These are phyloP conservation scores for Conus ventricosus DNA, from an alignment of 1,140 invertebrate species.

Conservation along the genomic window DNA sequence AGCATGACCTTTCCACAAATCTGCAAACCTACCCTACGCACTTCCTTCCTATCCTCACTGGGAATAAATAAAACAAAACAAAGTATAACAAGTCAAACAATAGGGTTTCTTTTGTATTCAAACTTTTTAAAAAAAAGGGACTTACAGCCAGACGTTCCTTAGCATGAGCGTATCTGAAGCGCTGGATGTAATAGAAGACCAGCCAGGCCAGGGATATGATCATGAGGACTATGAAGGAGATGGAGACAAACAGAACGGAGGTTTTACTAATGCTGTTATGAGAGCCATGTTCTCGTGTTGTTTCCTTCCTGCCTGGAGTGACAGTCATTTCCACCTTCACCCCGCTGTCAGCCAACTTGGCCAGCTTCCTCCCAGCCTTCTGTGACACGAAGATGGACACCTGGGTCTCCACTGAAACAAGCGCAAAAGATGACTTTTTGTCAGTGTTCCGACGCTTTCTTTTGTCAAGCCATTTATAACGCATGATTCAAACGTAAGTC, in stretches of 20 bases:
- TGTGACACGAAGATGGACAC: constrained; percentile 86
- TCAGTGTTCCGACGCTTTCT: no score
- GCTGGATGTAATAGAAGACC: constrained; percentile 94
- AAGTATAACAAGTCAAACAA: no score
- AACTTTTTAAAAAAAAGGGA: constrained; percentile 47
- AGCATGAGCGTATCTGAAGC: constrained; percentile 93
- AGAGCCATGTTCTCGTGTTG: neutral
- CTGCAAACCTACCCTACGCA: no score
- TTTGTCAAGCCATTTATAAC: no score
- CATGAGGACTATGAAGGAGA: constrained; percentile 96
- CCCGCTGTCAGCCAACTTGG: constrained; percentile 81
- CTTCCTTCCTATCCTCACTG: no score
- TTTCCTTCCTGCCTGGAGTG: constrained; percentile 75
- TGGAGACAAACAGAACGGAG: constrained; percentile 93
- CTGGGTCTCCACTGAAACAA: constrained; percentile 78
- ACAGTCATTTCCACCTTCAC: constrained; percentile 82
- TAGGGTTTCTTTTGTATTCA: no score
- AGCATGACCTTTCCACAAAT: no score
- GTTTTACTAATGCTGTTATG: constrained; percentile 69
- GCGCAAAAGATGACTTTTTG: neutral
- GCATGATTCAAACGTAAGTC: no score
- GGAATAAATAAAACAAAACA: no score
- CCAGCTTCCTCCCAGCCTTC: constrained; percentile 84
- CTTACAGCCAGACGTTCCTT: constrained; percentile 87
- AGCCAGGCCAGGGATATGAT: constrained; percentile 95